Conservation (phyloP, 2,113 vertebrate species). For the Tricholaema leucomelas region DNA sequence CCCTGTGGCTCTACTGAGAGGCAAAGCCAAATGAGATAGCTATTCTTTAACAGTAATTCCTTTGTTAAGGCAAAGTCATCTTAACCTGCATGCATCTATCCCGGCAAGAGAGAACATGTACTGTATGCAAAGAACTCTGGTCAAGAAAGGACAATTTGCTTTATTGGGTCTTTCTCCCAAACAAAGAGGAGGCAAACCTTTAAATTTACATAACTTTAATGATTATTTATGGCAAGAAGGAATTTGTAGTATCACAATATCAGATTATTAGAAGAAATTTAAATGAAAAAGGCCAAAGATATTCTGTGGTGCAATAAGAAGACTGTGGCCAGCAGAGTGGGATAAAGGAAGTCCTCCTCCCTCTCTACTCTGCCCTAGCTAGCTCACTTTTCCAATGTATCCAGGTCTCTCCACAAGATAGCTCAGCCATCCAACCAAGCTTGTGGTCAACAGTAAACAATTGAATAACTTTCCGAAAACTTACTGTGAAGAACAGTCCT, state of each 20-base stretch:
- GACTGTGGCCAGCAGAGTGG: no score
- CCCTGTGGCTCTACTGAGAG: neutral
- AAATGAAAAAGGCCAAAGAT: no score
- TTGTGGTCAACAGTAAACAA: no score
- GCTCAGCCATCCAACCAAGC: no score
- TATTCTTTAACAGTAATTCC: neutral
- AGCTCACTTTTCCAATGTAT: no score
- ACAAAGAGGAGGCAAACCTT: neutral
- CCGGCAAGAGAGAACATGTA: neutral
- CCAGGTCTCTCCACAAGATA: no score
- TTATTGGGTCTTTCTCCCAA: neutral
- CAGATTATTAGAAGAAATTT: neutral
- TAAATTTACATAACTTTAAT: neutral
- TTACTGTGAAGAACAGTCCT: no score
- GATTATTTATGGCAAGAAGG: neutral
- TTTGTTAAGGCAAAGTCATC: neutral
- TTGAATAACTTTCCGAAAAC: no score
- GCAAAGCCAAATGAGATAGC: neutral
- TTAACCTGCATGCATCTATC: no score
- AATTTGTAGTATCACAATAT: neutral
- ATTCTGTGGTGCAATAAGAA: no score
- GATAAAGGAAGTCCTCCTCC: no score
- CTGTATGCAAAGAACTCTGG: neutral
- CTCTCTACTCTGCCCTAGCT: no score
- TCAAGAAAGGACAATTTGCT: neutral